Evolutionary conservation across 2,888 invertebrate genomes (phyloP).

Genomic region (Cyclophora albipunctata): DNA sequence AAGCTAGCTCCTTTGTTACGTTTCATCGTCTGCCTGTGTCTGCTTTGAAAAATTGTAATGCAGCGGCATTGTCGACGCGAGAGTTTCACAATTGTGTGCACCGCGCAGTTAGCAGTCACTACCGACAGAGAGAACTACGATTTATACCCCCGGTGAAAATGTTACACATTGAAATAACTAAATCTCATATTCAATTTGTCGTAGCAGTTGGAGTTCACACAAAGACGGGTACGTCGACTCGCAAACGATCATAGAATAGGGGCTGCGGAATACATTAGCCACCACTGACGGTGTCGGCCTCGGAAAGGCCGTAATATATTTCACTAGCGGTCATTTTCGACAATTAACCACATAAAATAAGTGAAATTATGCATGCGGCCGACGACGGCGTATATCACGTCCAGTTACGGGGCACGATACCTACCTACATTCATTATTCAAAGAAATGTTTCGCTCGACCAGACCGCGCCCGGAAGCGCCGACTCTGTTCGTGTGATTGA

Average conservation of each 20-base stretch:
- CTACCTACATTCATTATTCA: conserved; percentile 74
- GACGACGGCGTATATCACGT: conserved; percentile 75
- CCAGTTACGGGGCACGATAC: conserved; percentile 73
- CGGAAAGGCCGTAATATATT: conserved; percentile 66
- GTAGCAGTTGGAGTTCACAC: conserved; percentile 18
- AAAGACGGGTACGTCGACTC: conserved; percentile 47
- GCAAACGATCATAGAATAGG: conserved; percentile 13
- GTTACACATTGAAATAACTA: conserved; percentile 6
- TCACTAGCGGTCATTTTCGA: conserved; percentile 74
- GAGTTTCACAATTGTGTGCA: conserved; percentile 57
- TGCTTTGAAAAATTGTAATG: conserved; percentile 73
- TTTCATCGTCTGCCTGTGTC: conserved; percentile 65
- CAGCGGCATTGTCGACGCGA: conserved; percentile 60
- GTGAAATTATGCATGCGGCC: conserved; percentile 76
- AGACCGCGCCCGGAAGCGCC: conserved; percentile 64
- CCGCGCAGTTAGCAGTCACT: conserved; percentile 21
- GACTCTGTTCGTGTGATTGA: conserved; percentile 72
- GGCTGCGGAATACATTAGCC: conserved; percentile 69
- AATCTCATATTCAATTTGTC: not conserved
- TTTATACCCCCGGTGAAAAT: conserved; percentile 27
- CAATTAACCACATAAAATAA: conserved; percentile 76
- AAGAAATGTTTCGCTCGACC: conserved; percentile 73
- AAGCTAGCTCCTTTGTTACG: conserved; percentile 65
- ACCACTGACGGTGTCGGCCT: conserved; percentile 55
- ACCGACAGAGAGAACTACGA: conserved; percentile 27